Base-by-base conservation (phyloP, 2,113 vertebrate genomes). In the Rafetus swinhoei region DNA sequence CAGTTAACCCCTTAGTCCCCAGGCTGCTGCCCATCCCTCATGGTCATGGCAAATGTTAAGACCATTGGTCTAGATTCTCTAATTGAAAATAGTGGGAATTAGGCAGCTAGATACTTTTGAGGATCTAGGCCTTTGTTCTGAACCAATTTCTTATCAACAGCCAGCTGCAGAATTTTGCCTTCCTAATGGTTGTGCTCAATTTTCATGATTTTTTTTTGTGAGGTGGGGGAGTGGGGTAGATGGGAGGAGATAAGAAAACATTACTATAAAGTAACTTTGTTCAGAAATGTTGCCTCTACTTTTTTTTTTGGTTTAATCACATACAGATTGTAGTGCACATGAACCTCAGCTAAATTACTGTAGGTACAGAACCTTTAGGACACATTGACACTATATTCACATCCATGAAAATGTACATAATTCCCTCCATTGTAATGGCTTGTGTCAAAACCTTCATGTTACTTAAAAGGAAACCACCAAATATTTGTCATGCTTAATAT, bases 201-300 rank as follows among this genome's bases (percentile, higher is more conserved):
- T 90, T 94, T 96, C 74, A 54, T 45, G 84, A n/a, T 32, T 77
- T 93, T 82, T 9, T 90, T 85, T 83, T 79, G 79, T 19, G 22
- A 22, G 54, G 14, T 9, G 57, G 16, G 15, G 55, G 27, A 29
- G 15, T 0, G 18, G 35, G 9, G 3, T 2, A 7, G 10, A 22
- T 10, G 35, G 9, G 18, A 39, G 4, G 19, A 35, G n/a, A 19
- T 45, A 11, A 55, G 45, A 72, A 92, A 89, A 0, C n/a, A 93
- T 57, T 53, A 90, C 69, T 95, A 59, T 80, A 53, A 72, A 92
- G 79, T 50, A 45, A 25, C 72, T 45, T 76, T 45, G 22, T 76
- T 25, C 35, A 45, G 72, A 76, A 76, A 76, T 50, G 72, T 76
- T 76, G 39, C 72, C 45, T 16, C 5, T 76, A 12, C 19, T 10